Evolutionary conservation across 2,888 invertebrate species (phyloP), one percentile per base, ranked within the genome.

Genomic region (Podabrus alpinus): DNA sequence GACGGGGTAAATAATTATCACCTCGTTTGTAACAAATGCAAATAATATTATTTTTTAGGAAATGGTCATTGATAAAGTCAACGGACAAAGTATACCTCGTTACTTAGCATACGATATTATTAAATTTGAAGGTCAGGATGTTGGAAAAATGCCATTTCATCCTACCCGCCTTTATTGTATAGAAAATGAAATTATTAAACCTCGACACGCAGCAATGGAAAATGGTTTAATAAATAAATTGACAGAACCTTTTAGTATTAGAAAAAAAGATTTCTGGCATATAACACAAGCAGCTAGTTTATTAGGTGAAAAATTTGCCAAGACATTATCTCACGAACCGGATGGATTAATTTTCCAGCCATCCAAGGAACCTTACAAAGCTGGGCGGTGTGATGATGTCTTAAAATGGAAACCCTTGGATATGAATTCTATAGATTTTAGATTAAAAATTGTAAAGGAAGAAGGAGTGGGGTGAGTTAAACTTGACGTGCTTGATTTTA

Each of bases 301-400:
- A 66, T 87, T 96, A 3, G 92, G 94, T 13, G 95, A 95, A 64
- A 95, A 96, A 84, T 99, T 99, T 87, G 92, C 94, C 0, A 92
- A 92, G 80, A 91, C 93, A 45, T 88, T 99, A 15, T 90, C 92
- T 0, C 99, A 99, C 85, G 98, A 99, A 86, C 98, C 98, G 0
- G 99, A 99, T 85, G 99, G 99, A 16, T 90, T 99, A 13, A 97
- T 99, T 83, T 99, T 99, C 86, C 99, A 99, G 86, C 99, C 99
- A 0, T 90, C 94, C 0, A 90, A 91, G 77, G 95, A 94, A 86
- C 95, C 94, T 0, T 99, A 99, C 85, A 89, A 90, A 13, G 88
- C 95, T 9, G 99, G 99, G 0, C 90, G 92, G 7, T 97, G 96
- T 83, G 89, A 90, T 45, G 92, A 93, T 64, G 96, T 98, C 1